Conservation (phyloP, 2,797 vertebrate species). For the Molothrus aeneus region DNA sequence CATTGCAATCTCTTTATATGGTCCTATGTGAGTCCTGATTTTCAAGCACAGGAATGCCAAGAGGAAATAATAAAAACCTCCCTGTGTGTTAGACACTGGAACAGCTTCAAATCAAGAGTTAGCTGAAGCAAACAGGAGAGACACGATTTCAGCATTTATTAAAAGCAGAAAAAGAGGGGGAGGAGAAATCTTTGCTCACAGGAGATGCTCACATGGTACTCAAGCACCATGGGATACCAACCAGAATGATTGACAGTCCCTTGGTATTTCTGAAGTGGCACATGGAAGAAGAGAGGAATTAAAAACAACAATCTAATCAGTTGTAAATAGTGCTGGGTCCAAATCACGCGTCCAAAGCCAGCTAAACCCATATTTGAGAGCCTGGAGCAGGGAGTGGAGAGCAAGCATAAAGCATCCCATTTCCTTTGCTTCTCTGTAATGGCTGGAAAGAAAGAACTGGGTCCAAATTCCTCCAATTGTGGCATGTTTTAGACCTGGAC, state of each 20-base stretch:
- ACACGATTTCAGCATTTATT: not conserved
- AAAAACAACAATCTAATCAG: not conserved
- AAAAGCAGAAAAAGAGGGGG: not conserved
- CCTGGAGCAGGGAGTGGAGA: not conserved
- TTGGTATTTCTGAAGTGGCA: not conserved
- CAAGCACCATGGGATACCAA: not conserved
- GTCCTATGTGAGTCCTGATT: not conserved
- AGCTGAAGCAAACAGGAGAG: slow-evolving; percentile 26
- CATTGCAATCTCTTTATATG: slow-evolving; percentile 2
- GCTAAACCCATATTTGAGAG: not conserved
- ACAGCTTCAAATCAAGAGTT: slow-evolving; percentile 1
- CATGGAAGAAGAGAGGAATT: not conserved
- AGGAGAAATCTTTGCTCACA: not conserved
- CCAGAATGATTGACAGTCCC: rapidly evolving
- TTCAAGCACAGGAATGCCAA: slow-evolving; percentile 20
- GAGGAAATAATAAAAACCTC: slow-evolving; percentile 8
- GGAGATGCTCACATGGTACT: not conserved
- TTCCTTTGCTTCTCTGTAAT: not conserved
- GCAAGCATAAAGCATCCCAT: rapidly evolving
- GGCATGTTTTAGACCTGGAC: not conserved
- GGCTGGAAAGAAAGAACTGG: not conserved
- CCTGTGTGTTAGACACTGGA: not conserved
- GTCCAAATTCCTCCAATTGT: not conserved
- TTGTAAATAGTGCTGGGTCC: not conserved
- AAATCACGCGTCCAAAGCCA: not conserved